A percentile compares a stretch with the other conserved stretches of the same genome.
Evolutionary conservation across 2,888 invertebrate genomes (phyloP).

Genomic region (Troides oblongomaculatus): DNA sequence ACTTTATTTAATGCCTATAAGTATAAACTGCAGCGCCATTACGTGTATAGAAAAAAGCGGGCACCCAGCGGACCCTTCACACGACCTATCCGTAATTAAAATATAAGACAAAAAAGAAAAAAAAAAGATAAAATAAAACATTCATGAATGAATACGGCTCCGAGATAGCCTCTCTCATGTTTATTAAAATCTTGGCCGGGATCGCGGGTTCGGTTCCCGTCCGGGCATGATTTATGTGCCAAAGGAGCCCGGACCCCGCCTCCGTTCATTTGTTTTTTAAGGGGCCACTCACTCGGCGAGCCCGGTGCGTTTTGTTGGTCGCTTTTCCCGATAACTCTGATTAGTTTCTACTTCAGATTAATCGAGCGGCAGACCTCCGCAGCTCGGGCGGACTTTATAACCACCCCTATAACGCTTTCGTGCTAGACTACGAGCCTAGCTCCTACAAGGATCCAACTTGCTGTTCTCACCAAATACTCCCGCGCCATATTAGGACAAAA

Average conservation of each 20-base stretch:
- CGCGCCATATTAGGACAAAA: too few species aligned
- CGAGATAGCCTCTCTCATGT: constrained; percentile 67
- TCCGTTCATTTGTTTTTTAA: constrained; percentile 77
- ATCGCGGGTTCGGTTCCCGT: constrained; percentile 60
- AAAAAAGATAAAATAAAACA: constrained; percentile 33
- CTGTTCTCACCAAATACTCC: too few species aligned
- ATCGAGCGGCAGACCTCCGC: constrained; percentile 48
- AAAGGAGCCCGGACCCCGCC: constrained; percentile 60
- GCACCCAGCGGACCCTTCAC: constrained; percentile 52
- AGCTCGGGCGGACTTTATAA: constrained; percentile 20
- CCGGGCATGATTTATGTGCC: constrained; percentile 68
- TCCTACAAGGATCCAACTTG: too few species aligned
- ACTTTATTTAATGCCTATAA: background rate
- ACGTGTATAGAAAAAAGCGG: constrained; percentile 21
- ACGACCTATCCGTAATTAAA: constrained; percentile 71
- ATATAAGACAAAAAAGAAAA: constrained; percentile 54
- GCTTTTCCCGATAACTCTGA: constrained; percentile 69
- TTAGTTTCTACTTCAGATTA: constrained; percentile 74
- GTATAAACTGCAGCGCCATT: constrained; percentile 13
- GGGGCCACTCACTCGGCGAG: constrained; percentile 38
- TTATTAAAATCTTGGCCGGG: constrained; percentile 71
- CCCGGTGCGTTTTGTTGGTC: constrained; percentile 53
- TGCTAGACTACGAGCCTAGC: too few species aligned
- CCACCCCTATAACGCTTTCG: background rate
- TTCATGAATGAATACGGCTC: constrained; percentile 69